These are phyloP conservation scores for Eurystomus glaucurus DNA, from an alignment of 2,797 vertebrate species.

Conservation along the genomic window DNA sequence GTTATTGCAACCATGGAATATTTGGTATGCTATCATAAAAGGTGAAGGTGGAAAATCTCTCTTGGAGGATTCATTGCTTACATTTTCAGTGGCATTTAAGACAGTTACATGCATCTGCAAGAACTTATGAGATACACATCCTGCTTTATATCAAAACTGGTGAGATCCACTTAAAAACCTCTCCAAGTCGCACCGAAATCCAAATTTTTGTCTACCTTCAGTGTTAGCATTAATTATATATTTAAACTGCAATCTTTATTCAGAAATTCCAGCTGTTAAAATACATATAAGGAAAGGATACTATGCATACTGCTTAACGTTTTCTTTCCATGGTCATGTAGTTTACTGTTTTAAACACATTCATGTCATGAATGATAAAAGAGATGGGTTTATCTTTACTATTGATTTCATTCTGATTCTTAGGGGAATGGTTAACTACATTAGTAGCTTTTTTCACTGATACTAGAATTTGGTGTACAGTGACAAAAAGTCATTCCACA, in stretches of 20 bases:
- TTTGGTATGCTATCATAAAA: constrained; percentile 29
- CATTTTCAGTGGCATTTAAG: constrained; percentile 37
- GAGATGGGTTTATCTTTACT: not conserved
- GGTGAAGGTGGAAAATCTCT: constrained; percentile 13
- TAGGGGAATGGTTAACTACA: not conserved
- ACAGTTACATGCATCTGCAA: not conserved
- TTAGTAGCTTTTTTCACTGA: not conserved
- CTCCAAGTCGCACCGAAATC: not conserved
- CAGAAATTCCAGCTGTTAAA: constrained; percentile 74
- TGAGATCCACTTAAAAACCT: constrained; percentile 13
- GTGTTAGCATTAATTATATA: constrained; percentile 7
- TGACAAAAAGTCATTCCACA: not conserved
- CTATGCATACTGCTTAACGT: not conserved
- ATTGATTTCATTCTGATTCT: not conserved
- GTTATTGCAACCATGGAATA: not conserved
- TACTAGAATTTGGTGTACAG: not conserved
- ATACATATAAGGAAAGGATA: constrained; percentile 39
- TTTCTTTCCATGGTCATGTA: not conserved
- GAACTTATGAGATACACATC: constrained; percentile 19
- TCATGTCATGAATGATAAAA: not conserved
- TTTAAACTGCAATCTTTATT: constrained; percentile 29
- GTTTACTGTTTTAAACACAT: not conserved
- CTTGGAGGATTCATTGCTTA: constrained; percentile 18
- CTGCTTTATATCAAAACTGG: constrained; percentile 50
- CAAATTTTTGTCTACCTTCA: not conserved